Percentiles rank a stretch among this genome's conserved stretches.
phyloP scores from a whole-genome alignment of 2,797 vertebrate species.

The Propithecus perrieri region DNA sequence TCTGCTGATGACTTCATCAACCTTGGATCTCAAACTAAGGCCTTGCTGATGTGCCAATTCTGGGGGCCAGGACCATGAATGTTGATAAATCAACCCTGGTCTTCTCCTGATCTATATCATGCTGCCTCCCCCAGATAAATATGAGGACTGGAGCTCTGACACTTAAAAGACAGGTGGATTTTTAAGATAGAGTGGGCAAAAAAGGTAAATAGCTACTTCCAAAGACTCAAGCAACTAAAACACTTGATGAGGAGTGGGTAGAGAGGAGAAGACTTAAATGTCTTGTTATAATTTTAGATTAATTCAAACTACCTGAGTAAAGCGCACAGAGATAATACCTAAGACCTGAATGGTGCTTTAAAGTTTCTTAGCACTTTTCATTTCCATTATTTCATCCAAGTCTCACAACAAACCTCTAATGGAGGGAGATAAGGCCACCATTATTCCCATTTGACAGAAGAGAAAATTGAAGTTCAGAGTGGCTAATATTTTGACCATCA shows the following conservation, averaged over 20 bases:
- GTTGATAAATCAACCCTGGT: not conserved
- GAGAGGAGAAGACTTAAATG: not conserved
- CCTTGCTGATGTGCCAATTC: not conserved
- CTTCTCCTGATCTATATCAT: not conserved
- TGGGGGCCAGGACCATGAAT: not conserved
- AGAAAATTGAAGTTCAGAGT: not conserved
- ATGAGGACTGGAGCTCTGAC: not conserved
- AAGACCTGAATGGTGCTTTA: not conserved
- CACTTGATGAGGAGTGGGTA: not conserved
- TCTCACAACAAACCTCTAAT: not conserved
- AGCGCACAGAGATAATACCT: not conserved
- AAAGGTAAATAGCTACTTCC: not conserved
- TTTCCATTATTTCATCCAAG: not conserved
- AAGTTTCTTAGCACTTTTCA: constrained; percentile 28
- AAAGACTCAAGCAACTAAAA: constrained; percentile 3
- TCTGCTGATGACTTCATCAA: constrained; percentile 6
- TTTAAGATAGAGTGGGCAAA: not conserved
- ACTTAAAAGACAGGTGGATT: not conserved
- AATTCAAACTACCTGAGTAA: not conserved
- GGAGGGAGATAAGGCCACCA: not conserved
- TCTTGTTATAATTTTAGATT: not conserved
- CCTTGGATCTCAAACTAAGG: not conserved
- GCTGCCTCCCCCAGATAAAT: not conserved
- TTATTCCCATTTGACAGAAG: not conserved
- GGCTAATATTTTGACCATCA: not conserved